Conservation (phyloP, 1,140 invertebrate genomes). For the Drosophila sp. region DNA sequence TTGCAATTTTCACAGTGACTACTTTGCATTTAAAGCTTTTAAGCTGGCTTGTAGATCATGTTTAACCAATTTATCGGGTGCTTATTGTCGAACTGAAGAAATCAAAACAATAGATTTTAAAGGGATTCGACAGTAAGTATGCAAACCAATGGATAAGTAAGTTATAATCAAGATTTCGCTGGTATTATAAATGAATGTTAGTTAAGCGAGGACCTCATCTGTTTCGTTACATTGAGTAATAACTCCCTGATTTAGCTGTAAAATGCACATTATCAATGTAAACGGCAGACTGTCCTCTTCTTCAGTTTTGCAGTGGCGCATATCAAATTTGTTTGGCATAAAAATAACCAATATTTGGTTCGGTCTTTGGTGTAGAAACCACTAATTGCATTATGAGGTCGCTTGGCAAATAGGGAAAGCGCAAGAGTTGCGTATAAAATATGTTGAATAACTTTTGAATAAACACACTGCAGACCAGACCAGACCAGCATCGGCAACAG, state of each 20-base stretch:
- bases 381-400: conserved; percentile 49
- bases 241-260: neutral
- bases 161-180: neutral
- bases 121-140: too few relatives aligned
- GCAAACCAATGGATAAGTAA: too few relatives aligned
- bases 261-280: neutral
- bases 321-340: conserved; percentile 47
- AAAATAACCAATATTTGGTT: conserved; percentile 58
- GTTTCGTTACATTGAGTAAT: neutral
- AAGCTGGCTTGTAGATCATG: conserved; percentile 43
- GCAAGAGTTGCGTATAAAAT: conserved; percentile 54
- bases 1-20: conserved; percentile 61
- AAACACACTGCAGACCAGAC: conserved; percentile 21
- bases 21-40: conserved; percentile 61
- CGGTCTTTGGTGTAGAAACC: conserved; percentile 29
- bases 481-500: neutral
- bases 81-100: conserved; percentile 22
- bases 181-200: neutral
- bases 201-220: neutral
- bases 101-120: neutral
- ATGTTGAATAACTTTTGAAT: conserved; percentile 64
- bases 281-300: neutral
- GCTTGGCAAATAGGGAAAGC: neutral
- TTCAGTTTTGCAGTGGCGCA: neutral
- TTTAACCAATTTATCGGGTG: conserved; percentile 54